A percentile compares a stretch with the other conserved stretches of the same genome.
These are phyloP conservation scores for Silurus asotus DNA, from an alignment of 2,113 vertebrate species.

Conservation along the genomic window DNA sequence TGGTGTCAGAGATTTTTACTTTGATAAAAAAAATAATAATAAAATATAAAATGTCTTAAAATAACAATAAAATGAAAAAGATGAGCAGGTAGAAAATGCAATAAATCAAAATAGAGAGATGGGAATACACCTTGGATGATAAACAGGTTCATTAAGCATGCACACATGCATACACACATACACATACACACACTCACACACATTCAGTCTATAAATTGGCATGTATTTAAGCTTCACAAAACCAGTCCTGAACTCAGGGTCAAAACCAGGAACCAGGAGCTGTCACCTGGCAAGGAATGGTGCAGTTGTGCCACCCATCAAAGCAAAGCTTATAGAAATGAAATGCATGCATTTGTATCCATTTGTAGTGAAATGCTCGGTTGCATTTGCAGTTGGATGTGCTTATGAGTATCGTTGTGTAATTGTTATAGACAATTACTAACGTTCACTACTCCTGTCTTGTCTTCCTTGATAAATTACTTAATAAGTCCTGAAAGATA, in stretches of 20 bases:
- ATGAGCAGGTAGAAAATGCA: no score
- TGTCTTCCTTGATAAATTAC: no score
- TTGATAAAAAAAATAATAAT: no score
- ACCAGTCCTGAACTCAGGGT: background rate
- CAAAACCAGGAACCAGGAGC: background rate
- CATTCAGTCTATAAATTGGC: background rate
- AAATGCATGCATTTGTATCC: background rate
- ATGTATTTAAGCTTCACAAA: background rate
- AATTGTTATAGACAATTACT: no score
- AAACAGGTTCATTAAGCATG: background rate
- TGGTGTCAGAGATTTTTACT: background rate
- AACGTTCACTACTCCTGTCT: no score
- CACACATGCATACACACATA: background rate
- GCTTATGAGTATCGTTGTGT: no score
- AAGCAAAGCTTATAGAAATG: background rate
- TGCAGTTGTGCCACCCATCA: background rate
- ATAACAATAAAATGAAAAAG: no score
- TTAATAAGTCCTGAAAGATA: no score
- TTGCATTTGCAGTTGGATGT: background rate
- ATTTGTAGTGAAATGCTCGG: background rate
- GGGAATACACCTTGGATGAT: background rate
- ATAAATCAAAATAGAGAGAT: background rate
- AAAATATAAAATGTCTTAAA: no score
- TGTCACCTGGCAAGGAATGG: background rate
- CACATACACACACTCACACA: background rate